These are phyloP conservation scores for Nomada flava DNA, from an alignment of 2,888 invertebrate species.

Conservation along the genomic window DNA sequence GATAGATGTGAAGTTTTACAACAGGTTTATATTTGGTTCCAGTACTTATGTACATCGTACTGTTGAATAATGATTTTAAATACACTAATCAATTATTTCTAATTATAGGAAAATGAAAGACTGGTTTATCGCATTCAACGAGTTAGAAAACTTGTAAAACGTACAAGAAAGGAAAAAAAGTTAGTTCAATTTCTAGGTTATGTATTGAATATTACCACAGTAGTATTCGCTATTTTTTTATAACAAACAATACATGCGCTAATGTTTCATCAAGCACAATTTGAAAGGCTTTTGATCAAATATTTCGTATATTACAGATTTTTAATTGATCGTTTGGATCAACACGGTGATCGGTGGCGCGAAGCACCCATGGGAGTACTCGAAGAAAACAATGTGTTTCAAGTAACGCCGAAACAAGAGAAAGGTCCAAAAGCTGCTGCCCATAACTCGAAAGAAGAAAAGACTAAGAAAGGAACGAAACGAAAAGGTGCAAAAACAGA, in stretches of 20 bases:
- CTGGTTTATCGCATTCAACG: conserved; percentile 89
- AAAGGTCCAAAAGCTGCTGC: conserved; percentile 75
- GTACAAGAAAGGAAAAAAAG: conserved; percentile 88
- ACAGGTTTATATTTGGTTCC: conserved; percentile 82
- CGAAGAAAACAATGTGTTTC: conserved; percentile 82
- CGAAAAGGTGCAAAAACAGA: conserved; percentile 87
- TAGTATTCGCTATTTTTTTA: background rate
- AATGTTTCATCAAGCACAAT: background rate
- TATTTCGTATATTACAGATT: conserved; percentile 83
- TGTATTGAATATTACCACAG: conserved; percentile 35
- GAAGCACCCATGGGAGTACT: conserved; percentile 86
- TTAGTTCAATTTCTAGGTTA: conserved; percentile 78
- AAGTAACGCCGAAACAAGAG: conserved; percentile 78
- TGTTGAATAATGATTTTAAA: background rate
- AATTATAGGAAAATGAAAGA: conserved; percentile 89
- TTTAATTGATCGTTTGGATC: conserved; percentile 88
- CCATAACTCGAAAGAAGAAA: conserved; percentile 78
- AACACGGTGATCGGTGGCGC: conserved; percentile 89
- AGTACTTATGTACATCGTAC: background rate
- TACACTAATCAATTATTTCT: conserved; percentile 15
- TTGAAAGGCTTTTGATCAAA: background rate
- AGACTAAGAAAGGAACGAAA: conserved; percentile 86
- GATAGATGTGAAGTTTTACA: conserved; percentile 91
- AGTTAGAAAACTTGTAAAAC: conserved; percentile 89
- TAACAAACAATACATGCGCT: conserved; percentile 4